Base-by-base conservation (phyloP, 2,797 vertebrate genomes). In the Xyrichtys novacula region DNA sequence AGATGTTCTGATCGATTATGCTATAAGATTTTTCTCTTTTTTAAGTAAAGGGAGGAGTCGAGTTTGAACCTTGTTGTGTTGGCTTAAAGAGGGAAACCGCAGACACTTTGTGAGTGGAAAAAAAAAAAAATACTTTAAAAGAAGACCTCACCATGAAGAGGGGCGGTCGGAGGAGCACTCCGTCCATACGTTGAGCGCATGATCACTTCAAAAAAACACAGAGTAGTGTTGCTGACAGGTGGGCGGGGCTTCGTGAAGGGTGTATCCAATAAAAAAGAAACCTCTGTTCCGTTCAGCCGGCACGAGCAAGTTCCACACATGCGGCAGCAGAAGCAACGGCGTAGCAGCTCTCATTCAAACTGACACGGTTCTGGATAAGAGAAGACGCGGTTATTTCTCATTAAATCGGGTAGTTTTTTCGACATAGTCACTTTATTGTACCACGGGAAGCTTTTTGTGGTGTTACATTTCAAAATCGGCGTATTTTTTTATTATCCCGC, bases 401-500 rank as follows among this genome's bases (percentile, higher is more conserved):
- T 38, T 22, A 2, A 40, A 6, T 29, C 3, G 8, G 14, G 6
- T 7, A 26, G 10, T 0, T 1, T 65, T 40, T 54, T 34, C 22
- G 20, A 14, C 14, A 7, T 3, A 25, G n/a, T 43, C 1, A 31
- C 17, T 28, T 29, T 15, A 52, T 36, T 50, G 29, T 53, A 11
- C 17, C 3, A 2, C 4, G 20, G n/a, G 34, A 12, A 16, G 67
- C 29, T 69, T 62, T 58, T 65, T 54, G 1, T 7, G 25, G 0
- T 8, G 3, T 26, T 22, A 38, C 5, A 42, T 79, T 80, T 79
- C 12, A 38, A 12, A 39, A 48, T 60, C 25, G 0, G n/a, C 44
- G 55, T 10, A 12, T 6, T 71, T 71, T 66, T 28, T 29, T 25
- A 11, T 78, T 68, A 66, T 89, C 88, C 86, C 90, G 90, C 91